Evolutionary conservation across 2,113 vertebrate genomes (phyloP).

Genomic region (Eptesicus fuscus): DNA sequence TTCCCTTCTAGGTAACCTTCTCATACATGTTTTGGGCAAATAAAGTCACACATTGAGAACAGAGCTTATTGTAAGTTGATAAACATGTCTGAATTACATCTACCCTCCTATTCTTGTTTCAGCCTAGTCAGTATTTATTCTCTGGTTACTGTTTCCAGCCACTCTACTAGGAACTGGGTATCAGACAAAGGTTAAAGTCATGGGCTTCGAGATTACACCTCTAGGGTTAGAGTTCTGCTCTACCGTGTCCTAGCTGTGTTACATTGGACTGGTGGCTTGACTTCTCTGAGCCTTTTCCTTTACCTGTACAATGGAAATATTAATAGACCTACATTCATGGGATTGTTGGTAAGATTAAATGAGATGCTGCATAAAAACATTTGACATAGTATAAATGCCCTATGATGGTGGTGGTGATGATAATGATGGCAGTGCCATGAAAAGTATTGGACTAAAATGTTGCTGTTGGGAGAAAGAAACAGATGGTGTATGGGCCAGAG

Average conservation of each 20-base stretch:
- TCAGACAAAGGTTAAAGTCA: background rate
- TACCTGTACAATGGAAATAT: background rate
- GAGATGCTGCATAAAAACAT: background rate
- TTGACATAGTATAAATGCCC: background rate
- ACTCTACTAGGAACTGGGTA: background rate
- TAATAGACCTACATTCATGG: background rate
- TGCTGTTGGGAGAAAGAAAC: background rate
- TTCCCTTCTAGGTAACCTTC: background rate
- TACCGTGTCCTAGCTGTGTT: background rate
- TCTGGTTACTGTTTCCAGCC: background rate
- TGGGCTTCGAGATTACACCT: background rate
- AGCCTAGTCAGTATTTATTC: background rate
- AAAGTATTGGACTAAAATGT: constrained; percentile 20
- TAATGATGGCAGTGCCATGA: background rate
- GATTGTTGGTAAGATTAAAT: background rate
- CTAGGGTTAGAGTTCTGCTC: background rate
- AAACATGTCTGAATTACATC: background rate
- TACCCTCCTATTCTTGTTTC: background rate
- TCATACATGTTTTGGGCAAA: background rate
- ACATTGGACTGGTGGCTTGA: background rate
- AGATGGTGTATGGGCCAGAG: background rate
- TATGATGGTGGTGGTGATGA: rapidly evolving
- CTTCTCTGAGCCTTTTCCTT: background rate
- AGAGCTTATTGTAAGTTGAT: background rate
- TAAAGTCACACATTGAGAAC: background rate